Evolutionary conservation across 2,797 vertebrate species (phyloP).

Genomic region (Orientallactaga sibirica): DNA sequence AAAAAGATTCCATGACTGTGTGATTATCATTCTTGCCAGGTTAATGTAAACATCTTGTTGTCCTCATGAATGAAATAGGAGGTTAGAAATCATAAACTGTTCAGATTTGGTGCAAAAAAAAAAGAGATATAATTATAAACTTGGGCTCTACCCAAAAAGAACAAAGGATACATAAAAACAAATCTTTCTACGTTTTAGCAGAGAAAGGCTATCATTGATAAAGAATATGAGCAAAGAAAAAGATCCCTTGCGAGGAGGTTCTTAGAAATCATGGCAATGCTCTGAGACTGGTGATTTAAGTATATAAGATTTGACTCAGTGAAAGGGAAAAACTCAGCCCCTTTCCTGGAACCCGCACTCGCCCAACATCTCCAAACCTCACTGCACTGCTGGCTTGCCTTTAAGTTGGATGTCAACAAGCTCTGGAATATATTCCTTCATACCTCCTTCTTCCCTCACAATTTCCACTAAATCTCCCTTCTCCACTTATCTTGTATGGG

Average conservation of each 20-base stretch:
- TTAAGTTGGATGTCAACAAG: background rate
- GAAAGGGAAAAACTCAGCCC: background rate
- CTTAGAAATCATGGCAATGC: background rate
- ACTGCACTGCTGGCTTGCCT: background rate
- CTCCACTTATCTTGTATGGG: background rate
- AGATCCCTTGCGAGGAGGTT: background rate
- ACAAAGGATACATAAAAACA: background rate
- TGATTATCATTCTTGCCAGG: conserved; percentile 35
- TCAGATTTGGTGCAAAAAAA: background rate
- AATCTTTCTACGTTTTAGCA: background rate
- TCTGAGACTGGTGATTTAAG: background rate
- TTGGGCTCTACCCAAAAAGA: background rate
- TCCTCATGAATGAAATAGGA: conserved; percentile 28
- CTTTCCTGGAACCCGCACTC: background rate
- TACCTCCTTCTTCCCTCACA: background rate
- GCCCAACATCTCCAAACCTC: background rate
- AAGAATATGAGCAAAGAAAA: background rate
- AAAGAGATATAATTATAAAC: background rate
- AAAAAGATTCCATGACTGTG: background rate
- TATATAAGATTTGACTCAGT: background rate
- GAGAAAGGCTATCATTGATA: background rate
- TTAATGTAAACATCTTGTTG: conserved; percentile 19
- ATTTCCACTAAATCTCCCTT: background rate
- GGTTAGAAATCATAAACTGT: conserved; percentile 1
- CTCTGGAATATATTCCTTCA: background rate